phyloP scores from a whole-genome alignment of 2,113 vertebrate species.

The Mixornis gularis region DNA sequence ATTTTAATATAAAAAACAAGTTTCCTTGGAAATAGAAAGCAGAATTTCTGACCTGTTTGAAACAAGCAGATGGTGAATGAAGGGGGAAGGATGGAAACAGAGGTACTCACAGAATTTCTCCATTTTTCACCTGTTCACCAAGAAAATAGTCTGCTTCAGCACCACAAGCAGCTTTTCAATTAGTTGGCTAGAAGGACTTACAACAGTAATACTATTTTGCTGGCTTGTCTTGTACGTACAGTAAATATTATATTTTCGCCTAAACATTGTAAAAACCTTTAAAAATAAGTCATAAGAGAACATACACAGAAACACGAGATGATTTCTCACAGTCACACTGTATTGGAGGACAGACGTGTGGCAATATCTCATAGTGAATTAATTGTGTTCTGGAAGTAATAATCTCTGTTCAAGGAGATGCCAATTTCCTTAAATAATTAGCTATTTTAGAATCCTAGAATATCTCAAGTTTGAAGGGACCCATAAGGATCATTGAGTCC shows the following conservation, averaged over 20 bases:
- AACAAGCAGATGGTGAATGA: constrained; percentile 19
- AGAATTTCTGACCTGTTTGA: constrained; percentile 19
- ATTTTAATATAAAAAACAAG: constrained; percentile 37
- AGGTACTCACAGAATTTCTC: not conserved
- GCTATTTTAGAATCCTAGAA: not conserved
- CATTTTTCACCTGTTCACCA: not conserved
- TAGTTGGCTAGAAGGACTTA: not conserved
- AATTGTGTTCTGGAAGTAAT: not conserved
- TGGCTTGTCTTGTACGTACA: not conserved
- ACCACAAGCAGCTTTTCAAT: not conserved
- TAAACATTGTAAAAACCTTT: not conserved
- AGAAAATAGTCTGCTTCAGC: not conserved
- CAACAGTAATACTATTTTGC: not conserved
- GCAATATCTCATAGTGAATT: not conserved
- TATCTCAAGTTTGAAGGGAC: not conserved
- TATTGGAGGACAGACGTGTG: not conserved
- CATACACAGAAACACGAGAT: not conserved
- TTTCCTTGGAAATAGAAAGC: constrained; percentile 31
- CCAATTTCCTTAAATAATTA: not conserved
- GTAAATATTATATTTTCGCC: not conserved
- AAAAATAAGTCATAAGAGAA: not conserved
- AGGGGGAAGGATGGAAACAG: not conserved
- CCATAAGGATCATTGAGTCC: not conserved
- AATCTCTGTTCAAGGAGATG: not conserved
- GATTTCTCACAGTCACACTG: not conserved